Conservation (phyloP, 2,113 vertebrate species). For the Tiliqua scincoides region DNA sequence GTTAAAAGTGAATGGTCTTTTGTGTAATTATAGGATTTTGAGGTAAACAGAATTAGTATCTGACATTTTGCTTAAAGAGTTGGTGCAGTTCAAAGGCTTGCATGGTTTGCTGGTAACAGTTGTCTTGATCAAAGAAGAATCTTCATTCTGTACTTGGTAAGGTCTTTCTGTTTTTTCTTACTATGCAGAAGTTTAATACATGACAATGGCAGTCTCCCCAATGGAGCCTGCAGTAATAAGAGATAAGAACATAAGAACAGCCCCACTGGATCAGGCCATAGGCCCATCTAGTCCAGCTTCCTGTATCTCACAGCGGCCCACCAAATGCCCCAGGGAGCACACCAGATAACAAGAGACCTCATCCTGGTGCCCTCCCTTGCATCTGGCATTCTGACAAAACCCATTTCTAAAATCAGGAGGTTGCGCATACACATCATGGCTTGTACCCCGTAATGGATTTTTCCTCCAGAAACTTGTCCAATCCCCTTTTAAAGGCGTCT, state of each 20-base stretch:
- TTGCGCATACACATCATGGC: no score
- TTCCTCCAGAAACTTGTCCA: no score
- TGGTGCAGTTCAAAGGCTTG: neutral
- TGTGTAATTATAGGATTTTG: neutral
- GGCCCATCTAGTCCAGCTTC: no score
- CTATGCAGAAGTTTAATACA: neutral
- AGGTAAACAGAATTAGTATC: neutral
- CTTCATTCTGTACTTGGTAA: neutral
- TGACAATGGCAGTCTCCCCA: neutral
- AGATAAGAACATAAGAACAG: no score
- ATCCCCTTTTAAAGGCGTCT: no score
- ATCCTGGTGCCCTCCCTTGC: no score
- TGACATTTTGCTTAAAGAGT: neutral
- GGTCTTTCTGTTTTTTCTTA: neutral
- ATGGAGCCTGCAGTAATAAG: neutral
- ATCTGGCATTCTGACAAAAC: no score
- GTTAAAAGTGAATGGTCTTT: neutral
- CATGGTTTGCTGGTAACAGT: neutral
- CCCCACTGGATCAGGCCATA: neutral
- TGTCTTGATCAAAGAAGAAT: neutral
- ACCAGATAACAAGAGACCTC: no score
- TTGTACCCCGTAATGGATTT: no score
- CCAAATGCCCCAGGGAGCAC: no score
- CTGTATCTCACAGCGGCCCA: no score
- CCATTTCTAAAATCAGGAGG: no score